A percentile compares a stretch with the other conserved stretches of the same genome.
phyloP scores from a whole-genome alignment of 2,797 vertebrate genomes.

The Microctenopoma steveboyesi region DNA sequence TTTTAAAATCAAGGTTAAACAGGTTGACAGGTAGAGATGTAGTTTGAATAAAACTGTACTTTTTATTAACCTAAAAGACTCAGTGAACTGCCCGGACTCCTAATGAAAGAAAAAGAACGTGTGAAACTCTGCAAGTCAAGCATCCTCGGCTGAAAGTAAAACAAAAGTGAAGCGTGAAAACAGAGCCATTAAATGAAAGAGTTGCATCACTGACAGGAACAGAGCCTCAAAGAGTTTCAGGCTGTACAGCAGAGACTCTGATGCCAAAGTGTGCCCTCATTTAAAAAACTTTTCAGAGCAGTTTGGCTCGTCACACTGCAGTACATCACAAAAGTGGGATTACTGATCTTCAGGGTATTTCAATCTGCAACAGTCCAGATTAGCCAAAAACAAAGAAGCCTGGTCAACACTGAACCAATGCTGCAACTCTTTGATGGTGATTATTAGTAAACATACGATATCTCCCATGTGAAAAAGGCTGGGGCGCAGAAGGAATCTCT shows the following conservation, averaged over 20 bases:
- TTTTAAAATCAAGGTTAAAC: no score
- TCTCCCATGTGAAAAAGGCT: conserved; percentile 73
- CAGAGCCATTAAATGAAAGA: conserved; percentile 73
- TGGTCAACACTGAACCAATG: conserved; percentile 37
- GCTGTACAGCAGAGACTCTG: conserved; percentile 46
- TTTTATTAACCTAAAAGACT: conserved; percentile 37
- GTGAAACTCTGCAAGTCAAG: conserved; percentile 67
- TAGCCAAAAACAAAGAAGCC: conserved; percentile 7
- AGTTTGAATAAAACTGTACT: conserved; percentile 47
- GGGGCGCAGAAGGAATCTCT: conserved; percentile 7
- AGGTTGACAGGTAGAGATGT: conserved; percentile 34
- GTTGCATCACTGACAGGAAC: conserved; percentile 76
- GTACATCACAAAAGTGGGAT: conserved; percentile 18
- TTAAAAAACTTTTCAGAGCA: conserved; percentile 62
- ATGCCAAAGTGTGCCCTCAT: conserved; percentile 60
- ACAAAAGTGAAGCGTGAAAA: conserved; percentile 70
- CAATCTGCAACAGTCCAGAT: background rate
- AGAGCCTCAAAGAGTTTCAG: conserved; percentile 58
- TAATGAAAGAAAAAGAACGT: conserved; percentile 50
- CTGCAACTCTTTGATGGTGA: conserved; percentile 69
- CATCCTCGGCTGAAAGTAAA: conserved; percentile 72
- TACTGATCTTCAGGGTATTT: conserved; percentile 16
- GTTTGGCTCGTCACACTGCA: conserved; percentile 47
- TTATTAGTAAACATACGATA: conserved; percentile 67
- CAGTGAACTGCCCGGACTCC: conserved; percentile 55